These are phyloP conservation scores for Lerema accius DNA, from an alignment of 1,140 invertebrate genomes.

Conservation along the genomic window DNA sequence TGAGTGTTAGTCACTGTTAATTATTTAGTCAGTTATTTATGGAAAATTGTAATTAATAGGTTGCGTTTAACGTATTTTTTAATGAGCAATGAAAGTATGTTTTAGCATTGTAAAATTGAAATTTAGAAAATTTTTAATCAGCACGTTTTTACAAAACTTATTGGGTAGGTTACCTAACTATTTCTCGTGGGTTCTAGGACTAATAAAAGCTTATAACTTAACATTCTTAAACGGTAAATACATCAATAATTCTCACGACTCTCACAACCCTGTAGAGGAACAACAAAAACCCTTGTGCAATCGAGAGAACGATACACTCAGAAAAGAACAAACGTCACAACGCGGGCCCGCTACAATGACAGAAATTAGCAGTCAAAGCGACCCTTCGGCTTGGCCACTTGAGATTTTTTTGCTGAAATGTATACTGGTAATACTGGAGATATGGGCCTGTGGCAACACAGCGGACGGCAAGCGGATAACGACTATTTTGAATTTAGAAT, in stretches of 20 bases:
- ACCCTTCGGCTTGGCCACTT: constrained; percentile 55
- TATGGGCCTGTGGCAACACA: neutral
- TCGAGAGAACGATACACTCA: constrained; percentile 44
- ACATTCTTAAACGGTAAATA: constrained; percentile 17
- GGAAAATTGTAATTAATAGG: no score
- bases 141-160: no score
- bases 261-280: constrained; percentile 55
- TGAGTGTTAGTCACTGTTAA: no score
- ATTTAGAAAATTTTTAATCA: no score
- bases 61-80: no score
- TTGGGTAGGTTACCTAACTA: no score
- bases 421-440: constrained; percentile 55
- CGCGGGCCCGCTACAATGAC: constrained; percentile 60
- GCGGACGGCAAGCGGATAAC: neutral
- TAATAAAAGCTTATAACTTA: neutral
- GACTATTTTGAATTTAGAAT: no score
- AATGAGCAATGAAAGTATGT: no score
- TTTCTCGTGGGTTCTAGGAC: neutral
- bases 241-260: constrained; percentile 68
- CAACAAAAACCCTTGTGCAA: constrained; percentile 48
- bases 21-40: no score
- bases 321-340: constrained; percentile 54
- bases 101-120: no score
- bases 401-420: constrained; percentile 74
- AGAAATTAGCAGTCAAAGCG: constrained; percentile 71